phyloP scores from a whole-genome alignment of 2,888 invertebrate genomes.

The Steromphala cineraria region DNA sequence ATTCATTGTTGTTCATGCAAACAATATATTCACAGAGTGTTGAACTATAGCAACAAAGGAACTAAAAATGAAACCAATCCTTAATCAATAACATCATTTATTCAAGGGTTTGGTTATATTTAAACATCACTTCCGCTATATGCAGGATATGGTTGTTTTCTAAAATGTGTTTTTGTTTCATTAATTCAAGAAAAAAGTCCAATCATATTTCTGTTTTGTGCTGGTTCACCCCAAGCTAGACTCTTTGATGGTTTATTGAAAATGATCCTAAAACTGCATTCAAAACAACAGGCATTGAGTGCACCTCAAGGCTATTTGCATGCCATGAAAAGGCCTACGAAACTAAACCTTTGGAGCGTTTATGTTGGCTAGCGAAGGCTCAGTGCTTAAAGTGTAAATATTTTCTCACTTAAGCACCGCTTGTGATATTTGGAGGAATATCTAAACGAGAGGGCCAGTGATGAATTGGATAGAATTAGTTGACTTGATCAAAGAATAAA shows the following conservation, averaged over 20 bases:
- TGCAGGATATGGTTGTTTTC: not conserved
- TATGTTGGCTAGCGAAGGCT: not conserved
- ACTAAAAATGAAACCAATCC: too few species aligned
- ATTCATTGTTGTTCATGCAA: too few species aligned
- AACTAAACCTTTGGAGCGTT: not conserved
- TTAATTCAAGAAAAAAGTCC: constrained; percentile 1
- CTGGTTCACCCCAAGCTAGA: not conserved
- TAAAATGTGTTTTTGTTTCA: not conserved
- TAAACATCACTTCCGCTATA: too few species aligned
- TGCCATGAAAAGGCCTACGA: not conserved
- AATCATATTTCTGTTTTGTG: not conserved
- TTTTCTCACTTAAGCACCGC: not conserved
- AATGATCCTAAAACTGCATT: not conserved
- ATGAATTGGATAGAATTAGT: not conserved
- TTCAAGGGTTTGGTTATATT: too few species aligned
- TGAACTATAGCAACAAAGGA: too few species aligned
- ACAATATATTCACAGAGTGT: too few species aligned
- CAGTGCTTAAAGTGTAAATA: not conserved
- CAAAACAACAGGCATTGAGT: not conserved
- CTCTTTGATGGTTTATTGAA: not conserved
- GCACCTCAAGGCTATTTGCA: not conserved
- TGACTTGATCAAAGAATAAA: not conserved
- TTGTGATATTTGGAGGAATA: not conserved
- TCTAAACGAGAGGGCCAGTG: not conserved
- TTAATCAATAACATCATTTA: too few species aligned